A percentile compares a stretch with the other conserved stretches of the same genome.
phyloP scores from a whole-genome alignment of 2,888 invertebrate species.

The Rhogogaster chlorosoma region DNA sequence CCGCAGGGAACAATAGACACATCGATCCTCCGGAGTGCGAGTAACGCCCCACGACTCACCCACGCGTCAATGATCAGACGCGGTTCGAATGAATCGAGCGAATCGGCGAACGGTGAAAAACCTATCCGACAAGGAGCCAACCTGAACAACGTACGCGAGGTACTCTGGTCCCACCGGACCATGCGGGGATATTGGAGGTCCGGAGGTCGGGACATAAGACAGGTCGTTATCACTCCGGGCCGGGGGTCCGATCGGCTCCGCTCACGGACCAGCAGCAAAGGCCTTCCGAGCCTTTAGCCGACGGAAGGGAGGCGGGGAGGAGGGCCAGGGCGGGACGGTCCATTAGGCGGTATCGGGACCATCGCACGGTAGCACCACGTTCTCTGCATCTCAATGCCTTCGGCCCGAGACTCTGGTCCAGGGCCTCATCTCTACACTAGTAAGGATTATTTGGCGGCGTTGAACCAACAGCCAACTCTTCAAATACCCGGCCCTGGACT shows the following conservation, averaged over 20 bases:
- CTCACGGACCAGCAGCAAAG: constrained; percentile 45
- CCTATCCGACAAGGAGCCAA: constrained; percentile 4
- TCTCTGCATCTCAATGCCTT: constrained; percentile 77
- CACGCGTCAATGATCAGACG: constrained; percentile 36
- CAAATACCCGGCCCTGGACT: constrained; percentile 64
- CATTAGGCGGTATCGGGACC: constrained; percentile 78
- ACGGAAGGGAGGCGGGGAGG: constrained; percentile 59
- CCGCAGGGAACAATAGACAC: constrained; percentile 43
- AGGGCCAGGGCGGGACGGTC: constrained; percentile 74
- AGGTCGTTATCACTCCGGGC: constrained; percentile 55
- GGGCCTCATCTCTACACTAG: constrained; percentile 55
- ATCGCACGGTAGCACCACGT: constrained; percentile 78
- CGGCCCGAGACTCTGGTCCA: constrained; percentile 60
- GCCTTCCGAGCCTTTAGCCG: constrained; percentile 50
- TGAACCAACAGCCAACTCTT: constrained; percentile 42
- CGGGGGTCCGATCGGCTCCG: constrained; percentile 52
- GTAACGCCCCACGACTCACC: constrained; percentile 28
- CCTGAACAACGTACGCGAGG: constrained; percentile 4
- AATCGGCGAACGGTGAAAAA: constrained; percentile 37
- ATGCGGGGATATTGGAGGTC: constrained; percentile 56
- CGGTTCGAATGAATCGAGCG: constrained; percentile 30
- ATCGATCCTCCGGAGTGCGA: constrained; percentile 26
- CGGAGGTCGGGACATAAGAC: constrained; percentile 56
- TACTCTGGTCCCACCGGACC: constrained; percentile 35
- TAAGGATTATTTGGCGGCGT: constrained; percentile 42